A percentile compares a stretch with the other conserved stretches of the same genome.
Conservation (phyloP, 35 echinoderm and acorn worm genomes). For the Ptychodera flava region DNA sequence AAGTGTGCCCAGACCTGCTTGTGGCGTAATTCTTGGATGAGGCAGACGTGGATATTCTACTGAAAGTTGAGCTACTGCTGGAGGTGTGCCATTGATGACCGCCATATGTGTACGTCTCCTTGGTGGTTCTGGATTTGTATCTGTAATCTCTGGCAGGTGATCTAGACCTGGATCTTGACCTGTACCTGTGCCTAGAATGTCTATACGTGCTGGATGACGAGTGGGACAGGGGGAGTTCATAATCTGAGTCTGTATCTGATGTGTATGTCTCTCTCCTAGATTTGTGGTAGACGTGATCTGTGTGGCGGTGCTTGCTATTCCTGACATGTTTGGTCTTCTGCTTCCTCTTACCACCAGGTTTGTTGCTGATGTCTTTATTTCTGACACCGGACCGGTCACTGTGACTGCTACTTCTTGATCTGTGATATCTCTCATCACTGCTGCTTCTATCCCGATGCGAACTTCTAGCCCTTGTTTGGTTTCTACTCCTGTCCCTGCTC, state of each 20-base stretch:
- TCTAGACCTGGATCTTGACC: not conserved
- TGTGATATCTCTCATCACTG: not conserved
- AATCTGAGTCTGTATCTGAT: constrained; percentile 25
- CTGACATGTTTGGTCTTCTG: constrained; percentile 44
- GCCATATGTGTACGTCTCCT: not conserved
- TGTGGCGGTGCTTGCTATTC: not conserved
- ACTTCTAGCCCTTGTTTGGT: constrained; percentile 5
- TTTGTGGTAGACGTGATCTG: not conserved
- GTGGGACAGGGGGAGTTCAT: not conserved
- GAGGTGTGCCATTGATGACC: not conserved
- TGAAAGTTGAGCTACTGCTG: not conserved
- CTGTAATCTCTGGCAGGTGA: constrained; percentile 14
- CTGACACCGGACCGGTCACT: not conserved
- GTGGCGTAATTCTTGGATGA: not conserved
- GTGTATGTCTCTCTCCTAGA: not conserved
- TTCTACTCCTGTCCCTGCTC: not conserved
- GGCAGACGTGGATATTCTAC: not conserved
- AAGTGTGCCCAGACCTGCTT: not conserved
- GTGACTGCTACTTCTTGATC: not conserved
- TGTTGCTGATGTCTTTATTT: not conserved
- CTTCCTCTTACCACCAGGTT: constrained; percentile 47
- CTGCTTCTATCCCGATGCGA: not conserved
- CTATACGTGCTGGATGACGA: not conserved
- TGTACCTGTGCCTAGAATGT: not conserved
- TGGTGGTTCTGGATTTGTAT: not conserved